These are phyloP conservation scores for Tubulanus polymorphus DNA, from an alignment of 2,888 invertebrate genomes.

Conservation along the genomic window DNA sequence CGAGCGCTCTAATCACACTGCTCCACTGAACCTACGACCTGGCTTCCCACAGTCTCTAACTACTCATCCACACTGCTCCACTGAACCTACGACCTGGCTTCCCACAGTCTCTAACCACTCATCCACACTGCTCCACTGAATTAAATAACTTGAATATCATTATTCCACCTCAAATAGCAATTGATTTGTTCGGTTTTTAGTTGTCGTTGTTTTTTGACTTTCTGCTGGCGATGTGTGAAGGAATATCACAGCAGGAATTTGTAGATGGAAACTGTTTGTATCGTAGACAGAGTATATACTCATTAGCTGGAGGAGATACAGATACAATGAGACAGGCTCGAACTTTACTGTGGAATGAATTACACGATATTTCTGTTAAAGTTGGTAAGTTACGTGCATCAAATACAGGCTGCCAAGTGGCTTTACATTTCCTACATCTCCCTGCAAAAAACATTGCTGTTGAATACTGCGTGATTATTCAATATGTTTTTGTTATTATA, in stretches of 20 bases:
- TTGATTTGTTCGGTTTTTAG: constrained; percentile 45
- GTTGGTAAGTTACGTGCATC: constrained; percentile 36
- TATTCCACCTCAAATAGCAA: no score
- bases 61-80: no score
- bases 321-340: constrained; percentile 33
- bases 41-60: no score
- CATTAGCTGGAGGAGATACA: background rate
- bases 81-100: no score
- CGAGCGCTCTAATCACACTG: no score
- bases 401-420: no score
- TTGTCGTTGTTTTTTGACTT: constrained; percentile 58
- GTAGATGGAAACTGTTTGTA: constrained; percentile 39
- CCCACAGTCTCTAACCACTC: no score
- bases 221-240: constrained; percentile 53
- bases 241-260: constrained; percentile 47
- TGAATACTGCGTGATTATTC: no score
- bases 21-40: no score
- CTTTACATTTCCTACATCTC: background rate
- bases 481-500: constrained; percentile 13
- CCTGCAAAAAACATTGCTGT: background rate
- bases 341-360: constrained; percentile 45
- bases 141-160: no score
- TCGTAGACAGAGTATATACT: constrained; percentile 18
- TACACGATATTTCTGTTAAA: constrained; percentile 40
- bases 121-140: no score